These are phyloP conservation scores for Streptopelia turtur DNA, from an alignment of 2,797 vertebrate genomes.

Conservation along the genomic window DNA sequence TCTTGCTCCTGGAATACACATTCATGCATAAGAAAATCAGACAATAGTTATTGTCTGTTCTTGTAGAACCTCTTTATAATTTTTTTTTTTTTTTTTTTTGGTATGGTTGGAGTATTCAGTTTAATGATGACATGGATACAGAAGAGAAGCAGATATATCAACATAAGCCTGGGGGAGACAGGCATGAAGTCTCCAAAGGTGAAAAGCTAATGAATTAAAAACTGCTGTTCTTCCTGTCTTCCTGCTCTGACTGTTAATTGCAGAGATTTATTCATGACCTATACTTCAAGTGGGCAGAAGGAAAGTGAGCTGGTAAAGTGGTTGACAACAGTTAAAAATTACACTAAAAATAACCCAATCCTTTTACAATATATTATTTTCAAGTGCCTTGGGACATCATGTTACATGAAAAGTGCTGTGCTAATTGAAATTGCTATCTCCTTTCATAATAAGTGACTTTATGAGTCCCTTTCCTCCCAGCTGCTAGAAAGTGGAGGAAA, in stretches of 20 bases:
- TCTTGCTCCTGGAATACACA: not conserved
- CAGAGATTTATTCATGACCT: constrained; percentile 18
- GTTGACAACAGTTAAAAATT: constrained; percentile 30
- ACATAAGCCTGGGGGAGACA: not conserved
- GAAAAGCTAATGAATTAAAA: constrained; percentile 52
- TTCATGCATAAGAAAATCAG: not conserved
- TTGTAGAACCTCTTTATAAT: not conserved
- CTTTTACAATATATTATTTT: constrained; percentile 45
- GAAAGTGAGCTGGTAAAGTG: constrained; percentile 25
- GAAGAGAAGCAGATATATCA: constrained; percentile 1
- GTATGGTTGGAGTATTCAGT: not conserved
- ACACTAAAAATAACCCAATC: not conserved
- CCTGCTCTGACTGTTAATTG: constrained; percentile 33
- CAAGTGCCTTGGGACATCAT: not conserved
- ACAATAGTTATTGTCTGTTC: not conserved
- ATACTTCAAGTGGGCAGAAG: not conserved
- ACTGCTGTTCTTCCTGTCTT: constrained; percentile 1
- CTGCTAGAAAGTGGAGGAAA: not conserved
- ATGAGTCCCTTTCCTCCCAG: not conserved
- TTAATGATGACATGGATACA: not conserved
- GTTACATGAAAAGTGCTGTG: constrained; percentile 13
- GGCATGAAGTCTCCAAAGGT: constrained; percentile 27
- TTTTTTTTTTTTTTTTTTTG: not conserved
- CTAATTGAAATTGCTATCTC: constrained; percentile 42
- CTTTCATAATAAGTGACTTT: constrained; percentile 8